A percentile compares a stretch with the other conserved stretches of the same genome.
These are phyloP conservation scores for Meliscaeva auricollis DNA, from an alignment of 2,888 invertebrate genomes.

Conservation along the genomic window DNA sequence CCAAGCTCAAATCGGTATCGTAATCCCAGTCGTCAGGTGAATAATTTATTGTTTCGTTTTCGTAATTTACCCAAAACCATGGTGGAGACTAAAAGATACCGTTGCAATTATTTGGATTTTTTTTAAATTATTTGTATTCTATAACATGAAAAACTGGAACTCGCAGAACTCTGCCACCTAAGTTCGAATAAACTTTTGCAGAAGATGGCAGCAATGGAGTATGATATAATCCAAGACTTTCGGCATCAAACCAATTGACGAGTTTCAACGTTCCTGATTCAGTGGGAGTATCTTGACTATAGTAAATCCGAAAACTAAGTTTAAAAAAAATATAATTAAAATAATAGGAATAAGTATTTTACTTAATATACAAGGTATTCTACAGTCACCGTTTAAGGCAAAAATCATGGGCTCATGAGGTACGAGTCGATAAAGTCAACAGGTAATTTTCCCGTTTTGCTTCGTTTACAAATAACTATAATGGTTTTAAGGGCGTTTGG, in stretches of 20 bases:
- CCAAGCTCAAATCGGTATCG: slow-evolving; percentile 35
- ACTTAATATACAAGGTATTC: neutral
- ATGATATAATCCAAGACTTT: slow-evolving; percentile 86
- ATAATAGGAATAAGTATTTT: neutral
- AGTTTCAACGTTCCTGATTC: slow-evolving; percentile 86
- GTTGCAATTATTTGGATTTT: neutral
- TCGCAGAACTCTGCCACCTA: slow-evolving; percentile 87
- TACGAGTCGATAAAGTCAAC: too few species aligned
- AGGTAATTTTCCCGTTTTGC: too few species aligned
- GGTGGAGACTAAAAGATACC: slow-evolving; percentile 86
- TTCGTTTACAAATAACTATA: too few species aligned
- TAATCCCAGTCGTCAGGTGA: slow-evolving; percentile 65
- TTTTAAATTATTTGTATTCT: neutral
- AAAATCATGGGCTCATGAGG: too few species aligned
- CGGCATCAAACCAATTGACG: slow-evolving; percentile 90
- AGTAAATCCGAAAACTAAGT: slow-evolving; percentile 88
- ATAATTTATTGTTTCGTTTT: slow-evolving; percentile 83
- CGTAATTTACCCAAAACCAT: slow-evolving; percentile 90
- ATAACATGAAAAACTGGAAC: slow-evolving; percentile 91
- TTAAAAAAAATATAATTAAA: neutral
- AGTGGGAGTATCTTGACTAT: slow-evolving; percentile 88
- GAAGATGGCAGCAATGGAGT: slow-evolving; percentile 88
- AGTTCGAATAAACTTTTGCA: slow-evolving; percentile 87
- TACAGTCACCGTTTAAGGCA: too few species aligned
- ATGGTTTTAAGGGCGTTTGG: too few species aligned